Evolutionary conservation across 2,888 invertebrate genomes (phyloP), one percentile per base, ranked within the genome.

Genomic region (Limenitis camilla): DNA sequence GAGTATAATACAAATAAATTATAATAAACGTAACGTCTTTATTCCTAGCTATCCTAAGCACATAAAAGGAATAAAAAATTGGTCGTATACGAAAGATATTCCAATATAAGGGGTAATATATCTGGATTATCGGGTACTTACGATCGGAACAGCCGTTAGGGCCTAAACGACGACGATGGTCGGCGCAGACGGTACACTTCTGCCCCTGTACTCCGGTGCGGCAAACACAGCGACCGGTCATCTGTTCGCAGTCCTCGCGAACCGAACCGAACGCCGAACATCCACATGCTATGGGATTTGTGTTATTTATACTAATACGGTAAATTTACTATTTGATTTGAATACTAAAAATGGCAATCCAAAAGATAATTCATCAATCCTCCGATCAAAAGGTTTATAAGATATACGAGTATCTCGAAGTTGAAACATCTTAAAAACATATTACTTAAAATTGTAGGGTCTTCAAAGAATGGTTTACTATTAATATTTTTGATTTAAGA

Each of bases 161-260:
- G 31, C 93, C 93, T 55, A 96, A 88, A 61, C 93, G 89, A 67
- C 93, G 92, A 62, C 93, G 91, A 64, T 93, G 93, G 67, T 93
- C 93, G 6, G 92, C 91, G 70, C 94, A 94, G 35, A 93, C 89
- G 5, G 93, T 94, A 81, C 97, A 97, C 75, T 96, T 96, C 72
- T 94, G 93, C 9, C 97, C 96, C 64, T 92, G 91, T 29, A 96
- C 94, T 7, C 93, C 93, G 5, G 91, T 89, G 63, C 93, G 93
- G 79, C 97, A 97, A 38, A 96, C 94, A 73, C 97, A 97, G 41
- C 94, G 88, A 6, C 97, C 97, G 0, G 94, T 96, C 93, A 95
- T 96, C 83, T 97, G 97, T 68, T 96, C 95, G 76, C 97, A 97
- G 76, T 97, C 97, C 67, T 95, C 94, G 53, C 97, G 89, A 1